Base-by-base conservation (phyloP, 2,888 invertebrate species). In the Itoplectis maculator region DNA sequence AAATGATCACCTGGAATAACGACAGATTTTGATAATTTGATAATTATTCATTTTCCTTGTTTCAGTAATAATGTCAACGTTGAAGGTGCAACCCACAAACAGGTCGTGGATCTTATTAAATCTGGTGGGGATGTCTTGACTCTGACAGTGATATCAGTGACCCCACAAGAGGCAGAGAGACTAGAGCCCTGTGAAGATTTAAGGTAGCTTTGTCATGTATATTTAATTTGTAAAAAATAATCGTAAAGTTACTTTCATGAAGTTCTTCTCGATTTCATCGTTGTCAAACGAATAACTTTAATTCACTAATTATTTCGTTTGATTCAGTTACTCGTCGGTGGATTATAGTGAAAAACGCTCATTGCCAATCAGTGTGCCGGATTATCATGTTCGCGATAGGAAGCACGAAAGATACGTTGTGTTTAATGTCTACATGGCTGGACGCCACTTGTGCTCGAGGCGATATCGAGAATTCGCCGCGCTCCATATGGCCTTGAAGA, bases 371-470 rank as follows among this genome's bases (percentile, higher is more conserved):
- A 97, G 97, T 91, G 97, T 99, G 89, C 99, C 99, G 47, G 99
- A 99, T 94, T 99, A 99, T 93, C 97, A 98, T 89, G 96, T 97
- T 84, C 95, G 98, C 84, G 97, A 98, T 92, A 94, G 97, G 87
- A 96, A 96, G 87, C 97, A 97, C 70, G 97, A 99, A 89, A 96
- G 97, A 87, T 99, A 96, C 94, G 98, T 99, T 87, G 98, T 96
- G 9, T 99, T 98, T 94, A 99, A 99, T 92, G 99, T 99, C 84
- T 99, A 99, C 93, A 99, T 99, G 99, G 99, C 99, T 6, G 99
- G 99, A 0, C 94, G 99, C 45, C 99, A 99, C 92, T 94, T 99
- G 73, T 99, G 99, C 93, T 99, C 99, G 68, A 94, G 99, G 69
- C 95, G 99, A 49, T 99, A 99, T 93, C 95, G 98, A 82, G 99